Conservation (phyloP, 2,113 vertebrate species). For the Xenus cinereus region DNA sequence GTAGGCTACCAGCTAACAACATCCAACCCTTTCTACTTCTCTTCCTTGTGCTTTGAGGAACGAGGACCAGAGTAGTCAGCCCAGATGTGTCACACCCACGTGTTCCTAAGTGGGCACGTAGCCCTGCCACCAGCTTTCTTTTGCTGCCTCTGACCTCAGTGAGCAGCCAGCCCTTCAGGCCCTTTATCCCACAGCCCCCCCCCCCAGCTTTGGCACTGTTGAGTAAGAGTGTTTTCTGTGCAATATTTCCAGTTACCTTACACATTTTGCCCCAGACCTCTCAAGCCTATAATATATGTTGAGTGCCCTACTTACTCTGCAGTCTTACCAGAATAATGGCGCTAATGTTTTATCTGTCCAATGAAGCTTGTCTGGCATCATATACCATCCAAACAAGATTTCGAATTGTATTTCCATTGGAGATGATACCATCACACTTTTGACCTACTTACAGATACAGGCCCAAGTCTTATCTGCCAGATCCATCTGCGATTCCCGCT, state of each 20-base stretch:
- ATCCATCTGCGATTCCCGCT: slow-evolving; percentile 53
- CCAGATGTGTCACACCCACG: neutral
- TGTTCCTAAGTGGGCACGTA: neutral
- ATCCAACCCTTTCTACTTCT: neutral
- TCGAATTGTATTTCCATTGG: slow-evolving; percentile 27
- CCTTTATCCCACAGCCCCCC: neutral
- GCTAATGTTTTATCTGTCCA: slow-evolving; percentile 50
- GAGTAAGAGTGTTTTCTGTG: neutral
- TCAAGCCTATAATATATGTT: slow-evolving; percentile 4
- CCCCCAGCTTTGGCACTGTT: neutral
- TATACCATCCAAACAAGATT: slow-evolving; percentile 35
- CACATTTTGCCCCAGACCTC: neutral
- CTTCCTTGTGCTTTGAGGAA: neutral
- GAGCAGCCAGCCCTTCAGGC: neutral
- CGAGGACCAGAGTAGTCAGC: neutral
- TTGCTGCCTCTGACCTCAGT: neutral
- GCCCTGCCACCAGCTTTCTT: neutral
- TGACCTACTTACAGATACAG: slow-evolving; percentile 50
- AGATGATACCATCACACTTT: slow-evolving; percentile 37
- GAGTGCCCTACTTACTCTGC: slow-evolving; percentile 26
- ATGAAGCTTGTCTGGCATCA: slow-evolving; percentile 16
- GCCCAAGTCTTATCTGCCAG: slow-evolving; percentile 53
- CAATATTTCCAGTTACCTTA: slow-evolving; percentile 16
- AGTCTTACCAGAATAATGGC: slow-evolving; percentile 23
- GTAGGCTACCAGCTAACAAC: neutral